Evolutionary conservation across 2,888 invertebrate species (phyloP), one percentile per base, ranked within the genome.

Genomic region (Chirona hameri): DNA sequence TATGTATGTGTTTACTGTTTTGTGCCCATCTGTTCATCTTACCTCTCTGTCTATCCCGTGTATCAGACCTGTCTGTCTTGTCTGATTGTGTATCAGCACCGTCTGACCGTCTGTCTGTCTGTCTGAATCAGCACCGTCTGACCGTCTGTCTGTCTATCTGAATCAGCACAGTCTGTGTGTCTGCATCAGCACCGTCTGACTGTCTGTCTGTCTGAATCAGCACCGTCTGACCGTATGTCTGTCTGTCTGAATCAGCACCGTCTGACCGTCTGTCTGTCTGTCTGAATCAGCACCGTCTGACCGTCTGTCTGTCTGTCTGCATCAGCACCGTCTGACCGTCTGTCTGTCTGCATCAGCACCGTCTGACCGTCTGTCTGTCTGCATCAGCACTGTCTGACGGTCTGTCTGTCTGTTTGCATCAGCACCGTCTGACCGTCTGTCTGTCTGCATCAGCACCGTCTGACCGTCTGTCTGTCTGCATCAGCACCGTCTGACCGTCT

Each of bases 161-260:
- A n/a, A n/a, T n/a, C n/a, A n/a, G n/a, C n/a, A n/a, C n/a, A n/a
- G n/a, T n/a, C n/a, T n/a, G n/a, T n/a, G n/a, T n/a, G n/a, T n/a
- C n/a, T n/a, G n/a, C n/a, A 39, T 39, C 39, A 39, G 39, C 39
- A 39, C 39, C 7, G 39, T 39, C 39, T 39, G 39, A 39, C 39
- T 7, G 7, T 39, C 39, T 39, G 39, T 39, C 39, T 39, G 39
- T 80, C 48, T 80, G 79, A n/a, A 39, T 39, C 39, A 39, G 39
- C 39, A 39, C 39, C 7, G 39, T 39, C 39, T 39, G 39, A 39
- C 39, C 39, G 7, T 39, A 2, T 39, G 39, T 39, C 39, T 39
- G 39, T 80, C 48, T 80, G 79, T 39, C 84, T n/a, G n/a, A n/a
- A 39, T 39, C 39, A 39, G 39, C 39, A 39, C 39, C 7, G 39